phyloP scores from a whole-genome alignment of 2,113 vertebrate genomes.

The Dasyornis broadbenti region DNA sequence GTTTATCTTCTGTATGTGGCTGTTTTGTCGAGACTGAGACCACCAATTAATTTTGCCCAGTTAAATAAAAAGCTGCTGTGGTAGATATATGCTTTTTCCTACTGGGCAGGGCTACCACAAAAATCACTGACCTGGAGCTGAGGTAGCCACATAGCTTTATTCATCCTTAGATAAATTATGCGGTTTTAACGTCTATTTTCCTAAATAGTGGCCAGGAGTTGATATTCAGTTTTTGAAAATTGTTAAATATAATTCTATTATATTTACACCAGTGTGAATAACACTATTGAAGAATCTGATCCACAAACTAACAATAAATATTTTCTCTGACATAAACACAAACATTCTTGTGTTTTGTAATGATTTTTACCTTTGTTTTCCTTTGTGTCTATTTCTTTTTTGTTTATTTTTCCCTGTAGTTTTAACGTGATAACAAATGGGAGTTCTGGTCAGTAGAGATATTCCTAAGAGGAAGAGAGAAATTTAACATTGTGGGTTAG shows the following conservation, averaged over 20 bases:
- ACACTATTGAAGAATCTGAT: background rate
- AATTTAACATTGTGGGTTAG: background rate
- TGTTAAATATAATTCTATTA: background rate
- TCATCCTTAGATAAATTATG: background rate
- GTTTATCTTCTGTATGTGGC: background rate
- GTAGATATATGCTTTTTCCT: background rate
- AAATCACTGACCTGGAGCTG: background rate
- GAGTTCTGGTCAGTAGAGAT: background rate
- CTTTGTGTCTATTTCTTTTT: background rate
- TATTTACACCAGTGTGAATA: background rate
- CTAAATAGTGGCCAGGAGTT: background rate
- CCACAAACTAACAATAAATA: background rate
- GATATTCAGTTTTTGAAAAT: background rate
- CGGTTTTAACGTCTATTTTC: background rate
- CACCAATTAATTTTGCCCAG: background rate
- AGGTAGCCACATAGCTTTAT: background rate
- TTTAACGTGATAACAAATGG: background rate
- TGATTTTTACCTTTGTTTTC: background rate
- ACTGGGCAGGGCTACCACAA: background rate
- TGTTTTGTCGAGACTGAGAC: background rate
- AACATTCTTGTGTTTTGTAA: background rate
- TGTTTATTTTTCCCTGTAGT: accelerated
- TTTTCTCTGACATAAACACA: background rate
- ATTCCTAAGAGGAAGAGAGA: background rate
- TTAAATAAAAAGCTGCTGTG: background rate